phyloP scores from a whole-genome alignment of 2,797 vertebrate genomes.

The Rhinella marina region DNA sequence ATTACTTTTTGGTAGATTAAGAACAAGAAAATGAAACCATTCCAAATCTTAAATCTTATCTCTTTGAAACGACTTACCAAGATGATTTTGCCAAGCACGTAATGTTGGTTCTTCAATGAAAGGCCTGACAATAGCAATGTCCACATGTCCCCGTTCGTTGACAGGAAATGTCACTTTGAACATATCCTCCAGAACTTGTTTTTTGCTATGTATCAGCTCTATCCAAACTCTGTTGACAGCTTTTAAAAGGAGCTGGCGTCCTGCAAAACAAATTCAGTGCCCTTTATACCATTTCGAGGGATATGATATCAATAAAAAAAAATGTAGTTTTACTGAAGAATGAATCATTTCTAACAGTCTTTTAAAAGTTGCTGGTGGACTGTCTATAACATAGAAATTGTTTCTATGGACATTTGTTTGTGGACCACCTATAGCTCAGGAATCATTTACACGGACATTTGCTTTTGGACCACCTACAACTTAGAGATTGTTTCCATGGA shows the following conservation, averaged over 20 bases:
- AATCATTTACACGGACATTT: too few relatives aligned
- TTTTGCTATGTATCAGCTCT: conserved; percentile 96
- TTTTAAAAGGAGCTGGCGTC: conserved; percentile 95
- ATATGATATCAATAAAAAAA: neutral
- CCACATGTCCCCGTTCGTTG: conserved; percentile 94
- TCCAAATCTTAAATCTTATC: neutral
- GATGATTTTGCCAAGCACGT: conserved; percentile 97
- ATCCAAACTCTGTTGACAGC: conserved; percentile 98
- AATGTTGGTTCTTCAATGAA: conserved; percentile 92
- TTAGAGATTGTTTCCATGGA: too few relatives aligned
- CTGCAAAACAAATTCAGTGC: conserved; percentile 70
- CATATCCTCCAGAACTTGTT: conserved; percentile 92
- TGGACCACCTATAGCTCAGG: too few relatives aligned
- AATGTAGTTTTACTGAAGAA: neutral
- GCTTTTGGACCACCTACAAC: neutral
- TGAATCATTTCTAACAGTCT: too few relatives aligned
- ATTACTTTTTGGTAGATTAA: neutral
- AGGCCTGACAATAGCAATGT: conserved; percentile 85
- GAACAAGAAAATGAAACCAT: neutral
- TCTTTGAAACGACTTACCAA: conserved; percentile 78
- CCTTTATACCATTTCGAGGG: neutral
- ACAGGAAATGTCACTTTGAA: conserved; percentile 94
- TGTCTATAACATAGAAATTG: neutral
- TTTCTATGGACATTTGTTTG: too few relatives aligned
- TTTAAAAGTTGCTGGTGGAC: too few relatives aligned